These are phyloP conservation scores for Nycticryphes semicollaris DNA, from an alignment of 2,113 vertebrate species.

Conservation along the genomic window DNA sequence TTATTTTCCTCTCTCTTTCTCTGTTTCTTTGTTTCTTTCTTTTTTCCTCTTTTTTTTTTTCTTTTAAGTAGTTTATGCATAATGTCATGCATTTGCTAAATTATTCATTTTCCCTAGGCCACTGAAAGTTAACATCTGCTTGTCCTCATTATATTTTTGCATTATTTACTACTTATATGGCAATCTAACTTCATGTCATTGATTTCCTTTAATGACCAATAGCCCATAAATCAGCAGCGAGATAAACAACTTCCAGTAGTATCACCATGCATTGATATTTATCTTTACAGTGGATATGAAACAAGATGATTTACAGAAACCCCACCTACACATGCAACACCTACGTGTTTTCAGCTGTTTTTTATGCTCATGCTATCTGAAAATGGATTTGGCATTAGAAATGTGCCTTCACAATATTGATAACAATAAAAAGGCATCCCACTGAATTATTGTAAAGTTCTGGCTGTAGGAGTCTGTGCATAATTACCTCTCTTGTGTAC, in stretches of 20 bases:
- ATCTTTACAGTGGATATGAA: constrained; percentile 11
- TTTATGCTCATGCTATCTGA: not conserved
- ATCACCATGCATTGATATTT: not conserved
- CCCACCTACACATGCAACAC: constrained; percentile 14
- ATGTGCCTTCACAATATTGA: constrained; percentile 25
- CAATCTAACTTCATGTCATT: not conserved
- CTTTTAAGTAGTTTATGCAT: not conserved
- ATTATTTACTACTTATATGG: not conserved
- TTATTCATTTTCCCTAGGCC: not conserved
- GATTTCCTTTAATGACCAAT: not conserved
- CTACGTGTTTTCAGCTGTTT: constrained; percentile 9
- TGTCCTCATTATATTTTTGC: not conserved
- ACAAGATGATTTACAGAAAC: constrained; percentile 37
- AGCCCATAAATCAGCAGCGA: not conserved
- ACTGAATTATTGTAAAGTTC: not conserved
- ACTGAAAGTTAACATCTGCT: not conserved
- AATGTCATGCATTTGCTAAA: not conserved
- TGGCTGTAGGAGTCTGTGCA: not conserved
- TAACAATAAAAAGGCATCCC: constrained; percentile 21
- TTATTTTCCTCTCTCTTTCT: not conserved
- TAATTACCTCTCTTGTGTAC: not conserved
- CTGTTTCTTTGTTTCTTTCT: not conserved
- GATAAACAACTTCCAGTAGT: not conserved
- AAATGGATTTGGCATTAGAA: constrained; percentile 20
- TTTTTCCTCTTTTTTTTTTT: not conserved